These are phyloP conservation scores for Helarctos malayanus DNA, from an alignment of 2,797 vertebrate genomes.

Conservation along the genomic window DNA sequence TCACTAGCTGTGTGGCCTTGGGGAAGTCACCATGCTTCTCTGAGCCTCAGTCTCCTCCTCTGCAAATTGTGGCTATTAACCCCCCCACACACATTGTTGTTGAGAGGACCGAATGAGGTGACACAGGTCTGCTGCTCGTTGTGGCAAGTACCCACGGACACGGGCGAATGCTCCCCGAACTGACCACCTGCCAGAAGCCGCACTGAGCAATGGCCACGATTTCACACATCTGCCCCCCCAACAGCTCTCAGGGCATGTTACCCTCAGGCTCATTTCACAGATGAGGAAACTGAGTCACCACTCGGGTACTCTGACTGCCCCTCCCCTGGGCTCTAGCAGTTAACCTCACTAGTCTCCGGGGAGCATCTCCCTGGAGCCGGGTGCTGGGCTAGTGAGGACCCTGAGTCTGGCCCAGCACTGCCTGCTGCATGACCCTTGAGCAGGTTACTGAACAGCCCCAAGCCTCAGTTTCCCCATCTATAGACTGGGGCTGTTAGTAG, in stretches of 20 bases:
- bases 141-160: neutral
- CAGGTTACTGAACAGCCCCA: neutral
- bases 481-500: neutral
- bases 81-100: neutral
- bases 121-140: neutral
- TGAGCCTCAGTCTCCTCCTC: neutral
- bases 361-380: neutral
- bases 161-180: rapidly evolving
- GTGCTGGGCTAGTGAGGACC: neutral
- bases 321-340: neutral
- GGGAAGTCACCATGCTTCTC: neutral
- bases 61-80: neutral
- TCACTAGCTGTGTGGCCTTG: neutral
- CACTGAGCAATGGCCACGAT: neutral
- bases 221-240: neutral
- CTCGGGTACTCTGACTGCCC: neutral
- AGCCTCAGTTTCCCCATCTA: neutral
- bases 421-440: neutral
- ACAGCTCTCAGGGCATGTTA: neutral
- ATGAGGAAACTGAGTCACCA: neutral
- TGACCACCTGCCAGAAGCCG: neutral
- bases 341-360: rapidly evolving
- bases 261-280: neutral
- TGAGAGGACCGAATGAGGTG: neutral
- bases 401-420: neutral